A percentile compares a stretch with the other conserved stretches of the same genome.
Evolutionary conservation across 2,797 vertebrate genomes (phyloP).

Genomic region (Pygocentrus nattereri): DNA sequence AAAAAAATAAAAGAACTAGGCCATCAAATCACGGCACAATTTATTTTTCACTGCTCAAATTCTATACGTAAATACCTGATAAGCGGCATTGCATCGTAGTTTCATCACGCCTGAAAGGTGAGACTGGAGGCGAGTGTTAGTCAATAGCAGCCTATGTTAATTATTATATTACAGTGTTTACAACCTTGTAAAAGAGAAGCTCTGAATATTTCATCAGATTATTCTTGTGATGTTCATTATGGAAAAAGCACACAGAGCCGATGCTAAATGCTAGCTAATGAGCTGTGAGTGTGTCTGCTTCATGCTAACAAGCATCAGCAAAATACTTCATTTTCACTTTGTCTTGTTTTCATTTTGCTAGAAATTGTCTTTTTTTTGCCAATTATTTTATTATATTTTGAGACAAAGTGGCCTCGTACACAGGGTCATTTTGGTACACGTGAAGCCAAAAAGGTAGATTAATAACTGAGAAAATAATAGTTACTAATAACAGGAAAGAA

Average conservation of each 20-base stretch:
- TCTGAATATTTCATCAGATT: constrained; percentile 49
- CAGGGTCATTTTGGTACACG: background rate
- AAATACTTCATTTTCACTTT: background rate
- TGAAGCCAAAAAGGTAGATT: too few species aligned
- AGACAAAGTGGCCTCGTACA: background rate
- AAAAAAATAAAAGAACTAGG: constrained; percentile 23
- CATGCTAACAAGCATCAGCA: background rate
- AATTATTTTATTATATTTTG: background rate
- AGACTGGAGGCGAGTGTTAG: constrained; percentile 14
- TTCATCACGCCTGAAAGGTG: constrained; percentile 55
- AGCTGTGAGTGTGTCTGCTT: constrained; percentile 2
- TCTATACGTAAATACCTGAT: constrained; percentile 47
- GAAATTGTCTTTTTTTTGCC: background rate
- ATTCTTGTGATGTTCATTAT: constrained; percentile 36
- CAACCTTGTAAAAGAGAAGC: constrained; percentile 35
- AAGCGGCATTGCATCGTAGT: constrained; percentile 28
- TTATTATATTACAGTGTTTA: constrained; percentile 37
- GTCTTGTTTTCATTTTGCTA: background rate
- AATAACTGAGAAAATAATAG: too few species aligned
- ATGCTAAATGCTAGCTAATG: constrained; percentile 25
- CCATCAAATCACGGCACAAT: constrained; percentile 18
- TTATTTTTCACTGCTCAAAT: constrained; percentile 24
- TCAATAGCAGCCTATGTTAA: constrained; percentile 26
- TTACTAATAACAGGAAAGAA: too few species aligned
- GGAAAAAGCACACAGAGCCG: constrained; percentile 31